Evolutionary conservation across 64 coral and sea anemone species (phyloP).

Genomic region (Stylophora pistillata): DNA sequence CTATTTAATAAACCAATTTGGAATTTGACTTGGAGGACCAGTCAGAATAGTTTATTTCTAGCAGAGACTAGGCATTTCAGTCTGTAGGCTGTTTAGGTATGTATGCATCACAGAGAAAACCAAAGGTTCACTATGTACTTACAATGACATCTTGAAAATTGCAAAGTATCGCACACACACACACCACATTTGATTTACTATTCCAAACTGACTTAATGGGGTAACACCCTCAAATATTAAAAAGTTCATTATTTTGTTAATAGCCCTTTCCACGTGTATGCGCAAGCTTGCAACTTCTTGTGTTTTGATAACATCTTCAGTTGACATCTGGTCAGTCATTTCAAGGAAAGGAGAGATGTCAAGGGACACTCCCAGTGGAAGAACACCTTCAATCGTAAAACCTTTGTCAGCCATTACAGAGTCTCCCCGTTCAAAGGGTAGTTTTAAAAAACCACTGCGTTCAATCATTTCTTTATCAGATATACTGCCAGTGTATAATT

Average conservation of each 20-base stretch:
- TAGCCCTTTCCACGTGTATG: conserved; percentile 51
- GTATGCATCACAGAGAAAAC: neutral
- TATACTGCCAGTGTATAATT: conserved; percentile 39
- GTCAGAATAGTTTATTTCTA: neutral
- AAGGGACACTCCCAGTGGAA: conserved; percentile 23
- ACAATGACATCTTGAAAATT: conserved; percentile 31
- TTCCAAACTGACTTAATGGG: conserved; percentile 9
- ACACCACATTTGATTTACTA: conserved; percentile 31
- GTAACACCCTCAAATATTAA: conserved; percentile 11
- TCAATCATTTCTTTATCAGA: conserved; percentile 48
- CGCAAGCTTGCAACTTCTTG: conserved; percentile 31
- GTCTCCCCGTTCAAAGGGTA: conserved; percentile 26
- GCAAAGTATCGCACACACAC: conserved; percentile 28
- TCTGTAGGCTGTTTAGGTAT: neutral
- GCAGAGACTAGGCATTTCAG: neutral
- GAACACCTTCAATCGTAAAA: conserved; percentile 15
- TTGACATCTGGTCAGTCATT: conserved; percentile 24
- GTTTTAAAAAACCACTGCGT: conserved; percentile 8
- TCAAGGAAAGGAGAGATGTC: conserved; percentile 45
- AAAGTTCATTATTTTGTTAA: conserved; percentile 56
- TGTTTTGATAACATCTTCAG: conserved; percentile 27
- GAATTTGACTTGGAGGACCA: no score
- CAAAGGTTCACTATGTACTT: neutral
- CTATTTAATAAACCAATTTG: no score
- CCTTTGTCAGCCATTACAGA: conserved; percentile 41